phyloP scores from a whole-genome alignment of 2,797 vertebrate species.

The Sebastiscus tertius region DNA sequence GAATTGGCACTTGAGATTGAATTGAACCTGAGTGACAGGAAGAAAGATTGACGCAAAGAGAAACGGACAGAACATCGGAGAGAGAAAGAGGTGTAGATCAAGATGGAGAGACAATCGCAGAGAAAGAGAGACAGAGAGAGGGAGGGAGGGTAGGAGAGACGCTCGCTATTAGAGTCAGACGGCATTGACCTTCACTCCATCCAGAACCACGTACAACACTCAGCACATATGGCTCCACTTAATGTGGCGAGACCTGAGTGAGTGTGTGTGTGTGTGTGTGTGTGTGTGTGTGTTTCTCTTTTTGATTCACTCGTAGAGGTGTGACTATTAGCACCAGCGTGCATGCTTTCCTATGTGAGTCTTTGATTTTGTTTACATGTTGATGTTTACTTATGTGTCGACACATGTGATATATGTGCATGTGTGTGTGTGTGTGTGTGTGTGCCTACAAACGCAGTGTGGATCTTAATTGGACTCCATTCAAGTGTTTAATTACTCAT shows the following conservation, averaged over 20 bases:
- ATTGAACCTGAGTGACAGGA: constrained; percentile 42
- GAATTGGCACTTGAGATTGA: constrained; percentile 10
- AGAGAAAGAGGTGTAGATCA: constrained; percentile 1
- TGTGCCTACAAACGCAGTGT: constrained; percentile 36
- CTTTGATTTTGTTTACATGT: constrained; percentile 53
- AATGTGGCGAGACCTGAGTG: constrained; percentile 44
- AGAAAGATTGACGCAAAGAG: constrained; percentile 42
- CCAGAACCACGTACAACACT: constrained; percentile 41
- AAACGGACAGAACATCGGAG: constrained; percentile 18
- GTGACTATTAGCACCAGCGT: constrained; percentile 22
- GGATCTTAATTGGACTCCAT: constrained; percentile 78
- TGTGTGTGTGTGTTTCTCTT: neutral
- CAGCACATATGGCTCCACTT: constrained; percentile 58
- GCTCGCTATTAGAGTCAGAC: constrained; percentile 39
- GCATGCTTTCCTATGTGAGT: constrained; percentile 27
- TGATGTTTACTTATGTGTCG: constrained; percentile 35
- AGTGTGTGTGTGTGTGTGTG: constrained; percentile 8
- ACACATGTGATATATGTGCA: constrained; percentile 8
- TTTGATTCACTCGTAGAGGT: constrained; percentile 13
- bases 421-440: neutral
- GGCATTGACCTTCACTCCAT: constrained; percentile 68
- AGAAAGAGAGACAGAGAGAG: neutral
- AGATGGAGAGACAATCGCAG: neutral
- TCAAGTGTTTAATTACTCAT: constrained; percentile 81
- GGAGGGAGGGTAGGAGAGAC: constrained; percentile 8